Conservation (phyloP, 1,140 invertebrate genomes). For the Bombus superbus region DNA sequence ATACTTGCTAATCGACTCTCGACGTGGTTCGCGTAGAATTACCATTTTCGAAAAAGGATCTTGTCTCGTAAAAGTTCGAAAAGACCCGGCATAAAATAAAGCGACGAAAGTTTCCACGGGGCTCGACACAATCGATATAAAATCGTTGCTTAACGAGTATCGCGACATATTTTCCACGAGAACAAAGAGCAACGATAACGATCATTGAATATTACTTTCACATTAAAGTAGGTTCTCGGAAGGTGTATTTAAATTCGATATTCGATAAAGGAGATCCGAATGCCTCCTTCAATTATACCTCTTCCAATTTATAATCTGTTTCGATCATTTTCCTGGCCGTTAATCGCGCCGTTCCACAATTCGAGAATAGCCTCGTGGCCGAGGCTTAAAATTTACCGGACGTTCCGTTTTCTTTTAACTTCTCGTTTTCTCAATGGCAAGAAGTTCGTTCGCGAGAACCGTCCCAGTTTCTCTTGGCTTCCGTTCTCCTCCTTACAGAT, state of each 20-base stretch:
- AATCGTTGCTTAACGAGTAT: neutral
- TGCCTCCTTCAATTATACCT: conserved; percentile 12
- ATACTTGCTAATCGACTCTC: too few relatives aligned
- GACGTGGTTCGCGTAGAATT: too few relatives aligned
- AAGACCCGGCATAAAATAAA: too few relatives aligned
- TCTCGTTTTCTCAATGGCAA: conserved; percentile 20
- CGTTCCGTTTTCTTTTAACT: neutral
- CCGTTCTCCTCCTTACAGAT: conserved; percentile 26
- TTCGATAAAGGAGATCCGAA: conserved; percentile 1
- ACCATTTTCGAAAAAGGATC: too few relatives aligned
- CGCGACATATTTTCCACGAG: neutral
- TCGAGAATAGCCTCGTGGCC: neutral
- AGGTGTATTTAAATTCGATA: conserved; percentile 10
- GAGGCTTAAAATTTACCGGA: conserved; percentile 33
- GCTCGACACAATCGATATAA: neutral
- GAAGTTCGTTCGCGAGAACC: conserved; percentile 18
- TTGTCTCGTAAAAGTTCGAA: too few relatives aligned
- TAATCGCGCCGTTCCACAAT: conserved; percentile 4
- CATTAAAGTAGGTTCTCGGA: neutral
- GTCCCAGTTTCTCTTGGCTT: conserved; percentile 17
- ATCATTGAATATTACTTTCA: neutral
- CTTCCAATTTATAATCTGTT: conserved; percentile 38
- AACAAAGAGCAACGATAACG: conserved; percentile 5
- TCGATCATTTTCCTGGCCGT: conserved; percentile 26
- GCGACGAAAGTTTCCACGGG: neutral